Evolutionary conservation across 2,113 vertebrate species (phyloP).

Genomic region (Chroicocephalus ridibundus): DNA sequence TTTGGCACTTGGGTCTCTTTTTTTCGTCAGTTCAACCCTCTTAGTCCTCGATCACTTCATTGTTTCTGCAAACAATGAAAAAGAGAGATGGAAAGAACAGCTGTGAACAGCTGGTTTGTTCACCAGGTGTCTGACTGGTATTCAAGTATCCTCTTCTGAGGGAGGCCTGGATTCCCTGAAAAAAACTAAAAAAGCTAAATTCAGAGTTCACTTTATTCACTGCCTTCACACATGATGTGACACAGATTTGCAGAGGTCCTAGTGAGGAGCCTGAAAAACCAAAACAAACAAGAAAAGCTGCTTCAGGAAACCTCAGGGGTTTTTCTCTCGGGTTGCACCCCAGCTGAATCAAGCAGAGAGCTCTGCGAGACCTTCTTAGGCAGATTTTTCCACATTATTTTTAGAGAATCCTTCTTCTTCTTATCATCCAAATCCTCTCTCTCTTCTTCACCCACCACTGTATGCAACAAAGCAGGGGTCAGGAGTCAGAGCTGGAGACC

Average conservation of each 20-base stretch:
- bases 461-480: not conserved
- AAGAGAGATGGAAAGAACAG: slow-evolving; percentile 60
- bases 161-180: not conserved
- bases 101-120: slow-evolving; percentile 40
- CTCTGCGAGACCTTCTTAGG: not conserved
- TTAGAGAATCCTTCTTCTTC: not conserved
- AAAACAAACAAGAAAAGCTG: not conserved
- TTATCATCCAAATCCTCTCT: not conserved
- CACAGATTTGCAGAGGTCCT: not conserved
- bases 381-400: not conserved
- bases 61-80: slow-evolving; percentile 69
- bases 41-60: slow-evolving; percentile 58
- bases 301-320: not conserved
- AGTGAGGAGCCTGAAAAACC: not conserved
- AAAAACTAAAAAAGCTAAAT: not conserved
- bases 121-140: slow-evolving; percentile 31
- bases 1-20: slow-evolving; percentile 48
- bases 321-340: not conserved
- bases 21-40: slow-evolving; percentile 40
- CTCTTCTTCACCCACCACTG: not conserved
- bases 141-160: slow-evolving; percentile 2
- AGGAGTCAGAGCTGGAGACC: not conserved
- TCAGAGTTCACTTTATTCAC: not conserved
- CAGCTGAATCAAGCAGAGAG: not conserved
- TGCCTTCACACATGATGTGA: not conserved